These are phyloP conservation scores for Physeter macrocephalus DNA, from an alignment of 2,113 vertebrate species.

Conservation along the genomic window DNA sequence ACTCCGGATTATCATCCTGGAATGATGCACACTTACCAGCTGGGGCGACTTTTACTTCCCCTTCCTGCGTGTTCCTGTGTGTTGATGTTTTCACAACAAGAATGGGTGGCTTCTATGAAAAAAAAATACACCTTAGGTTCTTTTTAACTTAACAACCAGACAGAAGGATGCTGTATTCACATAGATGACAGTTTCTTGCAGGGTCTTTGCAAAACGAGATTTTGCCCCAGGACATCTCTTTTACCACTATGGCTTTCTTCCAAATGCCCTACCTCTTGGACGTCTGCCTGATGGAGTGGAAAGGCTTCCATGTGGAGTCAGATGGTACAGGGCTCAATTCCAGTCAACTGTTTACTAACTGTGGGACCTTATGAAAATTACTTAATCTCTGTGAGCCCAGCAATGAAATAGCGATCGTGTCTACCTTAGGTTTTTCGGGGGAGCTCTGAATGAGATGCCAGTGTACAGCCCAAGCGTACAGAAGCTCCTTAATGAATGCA, in stretches of 20 bases:
- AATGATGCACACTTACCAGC: neutral
- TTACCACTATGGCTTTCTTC: neutral
- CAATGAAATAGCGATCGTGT: no score
- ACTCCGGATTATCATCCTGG: neutral
- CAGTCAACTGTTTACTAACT: neutral
- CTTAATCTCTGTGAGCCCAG: neutral
- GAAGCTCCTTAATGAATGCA: neutral
- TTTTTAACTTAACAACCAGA: neutral
- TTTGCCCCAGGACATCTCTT: neutral
- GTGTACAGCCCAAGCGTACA: fast-evolving
- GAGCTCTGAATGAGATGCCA: neutral
- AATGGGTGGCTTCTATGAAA: neutral
- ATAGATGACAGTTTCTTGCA: neutral
- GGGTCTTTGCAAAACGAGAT: neutral
- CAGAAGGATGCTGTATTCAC: neutral
- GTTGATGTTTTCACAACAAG: neutral
- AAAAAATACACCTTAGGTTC: neutral
- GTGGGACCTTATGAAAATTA: neutral
- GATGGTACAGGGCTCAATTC: no score
- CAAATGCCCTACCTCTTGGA: fast-evolving
- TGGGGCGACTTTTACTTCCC: neutral
- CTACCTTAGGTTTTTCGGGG: neutral
- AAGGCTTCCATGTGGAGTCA: neutral
- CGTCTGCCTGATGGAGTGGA: neutral
- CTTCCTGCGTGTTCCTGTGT: neutral